Base-by-base conservation (phyloP, 1,140 invertebrate genomes). In the Zaprionus africanus region DNA sequence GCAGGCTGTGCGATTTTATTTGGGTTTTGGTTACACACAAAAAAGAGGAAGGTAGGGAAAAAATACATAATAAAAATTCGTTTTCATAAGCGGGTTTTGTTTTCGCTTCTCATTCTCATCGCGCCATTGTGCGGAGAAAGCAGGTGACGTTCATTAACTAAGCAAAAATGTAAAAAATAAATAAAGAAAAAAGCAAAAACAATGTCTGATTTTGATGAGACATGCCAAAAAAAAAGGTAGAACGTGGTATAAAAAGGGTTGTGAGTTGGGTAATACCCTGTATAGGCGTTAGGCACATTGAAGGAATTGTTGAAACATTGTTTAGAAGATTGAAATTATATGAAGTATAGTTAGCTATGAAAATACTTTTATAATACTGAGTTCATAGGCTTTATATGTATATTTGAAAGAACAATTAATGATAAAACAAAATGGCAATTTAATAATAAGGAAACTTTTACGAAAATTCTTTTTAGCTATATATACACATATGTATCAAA, bases 81-180 rank as follows among this genome's bases (percentile, higher is more conserved):
- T 81, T 76, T 81, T 84, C 64, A 65, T 76, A 59, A 65, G 41
- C 65, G 36, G 19, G 38, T 79, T 72, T 85, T 90, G 77, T 84
- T 83, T 88, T 81, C 71, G 28, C 75, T 81, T 90, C 81, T 79
- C 74, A 84, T 90, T 90, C 84, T 90, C 78, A 84, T 67, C 12
- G 57, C 12, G 34, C 60, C 6, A 6, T 31, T n/a, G 6, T 43
- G 41, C 7, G 65, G 81, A 76, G 86, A 90, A 87, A 90, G 81
- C 67, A 60, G 60, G n/a, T 54, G 69, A 58, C 54, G 60, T 34
- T 60, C 41, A n/a, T 46, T 9, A 46, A n/a, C 41, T 43, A 46
- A 46, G n/a, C n/a, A 51, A 46, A 46, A 51, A 51, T 12, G 19
- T 19, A 49, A 49, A 49, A 49, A 49, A 22, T 19, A 46, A n/a